Conservation (phyloP, 2,797 vertebrate genomes). For the Tympanoctomys barrerae region DNA sequence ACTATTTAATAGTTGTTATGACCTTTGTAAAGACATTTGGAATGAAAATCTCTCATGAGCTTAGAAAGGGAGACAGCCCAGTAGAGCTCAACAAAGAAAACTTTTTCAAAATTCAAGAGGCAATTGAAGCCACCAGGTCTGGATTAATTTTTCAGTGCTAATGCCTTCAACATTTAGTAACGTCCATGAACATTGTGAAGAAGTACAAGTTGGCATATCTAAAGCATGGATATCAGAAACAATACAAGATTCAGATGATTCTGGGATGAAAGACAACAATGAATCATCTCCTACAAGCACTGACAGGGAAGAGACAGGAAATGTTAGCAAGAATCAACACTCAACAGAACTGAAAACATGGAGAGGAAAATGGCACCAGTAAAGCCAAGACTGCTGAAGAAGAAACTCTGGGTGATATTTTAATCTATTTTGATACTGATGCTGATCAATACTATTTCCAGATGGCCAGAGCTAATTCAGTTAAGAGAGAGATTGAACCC, state of each 20-base stretch:
- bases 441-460: slow-evolving; percentile 53
- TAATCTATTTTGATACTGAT: slow-evolving; percentile 59
- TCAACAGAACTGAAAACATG: neutral
- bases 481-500: slow-evolving; percentile 47
- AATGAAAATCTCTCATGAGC: neutral
- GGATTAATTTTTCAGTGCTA: slow-evolving; percentile 48
- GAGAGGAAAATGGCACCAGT: neutral
- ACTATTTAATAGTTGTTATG: slow-evolving; percentile 10
- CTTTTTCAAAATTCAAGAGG: neutral
- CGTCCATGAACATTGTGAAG: neutral
- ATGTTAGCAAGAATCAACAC: neutral
- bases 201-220: neutral
- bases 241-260: slow-evolving; percentile 25
- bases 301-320: slow-evolving; percentile 28
- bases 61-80: neutral
- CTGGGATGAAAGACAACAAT: slow-evolving; percentile 22
- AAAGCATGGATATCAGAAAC: neutral
- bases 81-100: neutral
- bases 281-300: neutral
- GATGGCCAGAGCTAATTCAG: slow-evolving; percentile 53
- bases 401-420: slow-evolving; percentile 27
- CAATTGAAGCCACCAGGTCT: neutral
- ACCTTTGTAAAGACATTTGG: neutral
- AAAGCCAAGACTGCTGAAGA: slow-evolving; percentile 25
- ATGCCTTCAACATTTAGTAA: slow-evolving; percentile 13